phyloP scores from a whole-genome alignment of 2,797 vertebrate species.

The Parauchenoglanis ngamensis region DNA sequence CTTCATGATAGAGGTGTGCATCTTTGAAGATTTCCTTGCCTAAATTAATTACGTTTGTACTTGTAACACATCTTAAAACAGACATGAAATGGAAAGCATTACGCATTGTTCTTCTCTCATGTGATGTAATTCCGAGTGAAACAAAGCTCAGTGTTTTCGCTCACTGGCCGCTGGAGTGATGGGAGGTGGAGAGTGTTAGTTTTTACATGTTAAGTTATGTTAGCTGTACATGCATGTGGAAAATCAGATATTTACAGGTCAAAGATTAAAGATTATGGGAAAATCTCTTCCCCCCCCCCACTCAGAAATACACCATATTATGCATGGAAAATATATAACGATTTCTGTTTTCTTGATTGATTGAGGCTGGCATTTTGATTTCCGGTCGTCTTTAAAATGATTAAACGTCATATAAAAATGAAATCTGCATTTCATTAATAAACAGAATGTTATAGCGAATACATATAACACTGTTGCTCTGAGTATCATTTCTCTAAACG shows the following conservation, averaged over 20 bases:
- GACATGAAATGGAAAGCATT: not conserved
- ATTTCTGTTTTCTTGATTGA: not conserved
- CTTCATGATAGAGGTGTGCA: not conserved
- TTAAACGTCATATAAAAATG: not conserved
- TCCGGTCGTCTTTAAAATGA: not conserved
- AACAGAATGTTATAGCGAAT: not conserved
- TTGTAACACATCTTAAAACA: not conserved
- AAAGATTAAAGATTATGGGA: not conserved
- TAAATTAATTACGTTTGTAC: slow-evolving; percentile 1
- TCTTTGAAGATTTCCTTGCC: not conserved
- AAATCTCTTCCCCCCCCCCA: not conserved
- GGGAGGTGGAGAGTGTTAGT: not conserved
- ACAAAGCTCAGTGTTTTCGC: not conserved
- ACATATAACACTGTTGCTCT: not conserved
- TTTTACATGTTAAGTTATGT: not conserved
- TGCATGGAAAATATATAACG: not conserved
- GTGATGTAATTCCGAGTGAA: not conserved
- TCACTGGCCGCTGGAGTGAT: not conserved
- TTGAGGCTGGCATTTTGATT: not conserved
- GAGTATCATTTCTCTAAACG: not conserved
- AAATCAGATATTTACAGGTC: not conserved
- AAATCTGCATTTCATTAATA: not conserved
- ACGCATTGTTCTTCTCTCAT: not conserved
- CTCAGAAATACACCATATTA: not conserved
- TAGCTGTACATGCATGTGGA: not conserved